Base-by-base conservation (phyloP, 1,140 invertebrate genomes). In the Halesus radiatus region DNA sequence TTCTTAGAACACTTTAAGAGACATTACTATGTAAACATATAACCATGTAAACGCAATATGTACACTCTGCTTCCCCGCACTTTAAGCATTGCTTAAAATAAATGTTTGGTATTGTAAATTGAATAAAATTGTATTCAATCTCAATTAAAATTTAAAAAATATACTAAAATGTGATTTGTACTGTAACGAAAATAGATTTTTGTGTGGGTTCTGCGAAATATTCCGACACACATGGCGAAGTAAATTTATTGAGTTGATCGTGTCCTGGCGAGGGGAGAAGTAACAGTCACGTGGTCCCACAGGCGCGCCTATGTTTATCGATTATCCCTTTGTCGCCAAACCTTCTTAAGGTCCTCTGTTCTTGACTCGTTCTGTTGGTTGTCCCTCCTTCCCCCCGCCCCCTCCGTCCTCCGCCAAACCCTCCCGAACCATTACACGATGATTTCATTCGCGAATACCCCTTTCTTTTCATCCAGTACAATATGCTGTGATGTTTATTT, bases 311-410 rank as follows among this genome's bases (percentile, higher is more conserved):
- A 75, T 22, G 68, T 75, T 75, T 75, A 75, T 75, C 72, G 72
- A 75, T 75, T 75, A 75, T 58, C 72, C 72, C 72, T 75, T 58
- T 72, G 68, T 72, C 68, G 68, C 68, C 68, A 54, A 72, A 72
- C 68, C 68, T 72, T 72, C 68, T 72, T 72, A 72, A 72, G 50
- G 68, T 72, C 50, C 68, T 72, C 68, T 54, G 68, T 72, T 72
- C 68, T 72, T 26, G 68, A 72, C 68, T 72, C 68, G 68, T 72
- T 72, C 45, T 72, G 68, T 72, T 53, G 68, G 37, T 22, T 72
- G 45, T 72, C 68, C 68, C 22, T 66, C 62, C 26, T 18, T 29
- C 10, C 45, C 26, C 50, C 50, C 32, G 16, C 45, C 50, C 22
- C 68, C 68, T 53, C 18, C 10, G 6, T 53, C 68, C 45, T 45